Conservation (phyloP, 2,113 vertebrate species). For the Erythrocercus mccallii region DNA sequence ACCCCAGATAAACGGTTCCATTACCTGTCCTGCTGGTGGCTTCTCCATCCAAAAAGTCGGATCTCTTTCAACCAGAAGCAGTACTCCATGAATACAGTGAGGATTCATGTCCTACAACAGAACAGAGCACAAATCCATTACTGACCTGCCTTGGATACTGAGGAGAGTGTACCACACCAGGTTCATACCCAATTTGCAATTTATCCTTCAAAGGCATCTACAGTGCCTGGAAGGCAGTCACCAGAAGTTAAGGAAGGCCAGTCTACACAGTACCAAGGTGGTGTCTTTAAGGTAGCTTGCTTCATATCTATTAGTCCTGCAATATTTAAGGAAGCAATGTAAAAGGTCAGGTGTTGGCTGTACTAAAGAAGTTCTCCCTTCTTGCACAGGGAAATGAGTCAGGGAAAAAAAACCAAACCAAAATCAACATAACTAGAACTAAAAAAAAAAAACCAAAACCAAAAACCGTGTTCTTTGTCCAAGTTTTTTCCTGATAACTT, state of each 20-base stretch:
- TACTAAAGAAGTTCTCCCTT: not conserved
- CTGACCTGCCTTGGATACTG: not conserved
- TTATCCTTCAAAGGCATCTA: not conserved
- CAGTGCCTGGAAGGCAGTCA: not conserved
- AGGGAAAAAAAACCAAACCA: fast-evolving
- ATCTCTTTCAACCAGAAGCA: slow-evolving; percentile 82
- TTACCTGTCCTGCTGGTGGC: slow-evolving; percentile 79
- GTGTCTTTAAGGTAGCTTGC: not conserved
- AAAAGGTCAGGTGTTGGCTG: not conserved
- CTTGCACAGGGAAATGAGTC: not conserved
- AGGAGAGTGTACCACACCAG: not conserved
- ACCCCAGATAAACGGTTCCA: not conserved
- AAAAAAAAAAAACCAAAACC: not conserved
- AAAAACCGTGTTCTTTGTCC: not conserved
- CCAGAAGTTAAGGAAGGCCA: not conserved
- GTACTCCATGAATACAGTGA: slow-evolving; percentile 77
- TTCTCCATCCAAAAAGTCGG: slow-evolving; percentile 70
- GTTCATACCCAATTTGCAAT: not conserved
- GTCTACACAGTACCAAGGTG: not conserved
- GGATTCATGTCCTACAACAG: slow-evolving; percentile 70
- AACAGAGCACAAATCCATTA: not conserved
- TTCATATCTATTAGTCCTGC: not conserved
- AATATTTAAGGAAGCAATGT: not conserved
- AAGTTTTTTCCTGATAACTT: not conserved
- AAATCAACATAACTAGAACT: not conserved